These are phyloP conservation scores for Crotalus helleri DNA, from an alignment of 2,113 vertebrate genomes.

Conservation along the genomic window DNA sequence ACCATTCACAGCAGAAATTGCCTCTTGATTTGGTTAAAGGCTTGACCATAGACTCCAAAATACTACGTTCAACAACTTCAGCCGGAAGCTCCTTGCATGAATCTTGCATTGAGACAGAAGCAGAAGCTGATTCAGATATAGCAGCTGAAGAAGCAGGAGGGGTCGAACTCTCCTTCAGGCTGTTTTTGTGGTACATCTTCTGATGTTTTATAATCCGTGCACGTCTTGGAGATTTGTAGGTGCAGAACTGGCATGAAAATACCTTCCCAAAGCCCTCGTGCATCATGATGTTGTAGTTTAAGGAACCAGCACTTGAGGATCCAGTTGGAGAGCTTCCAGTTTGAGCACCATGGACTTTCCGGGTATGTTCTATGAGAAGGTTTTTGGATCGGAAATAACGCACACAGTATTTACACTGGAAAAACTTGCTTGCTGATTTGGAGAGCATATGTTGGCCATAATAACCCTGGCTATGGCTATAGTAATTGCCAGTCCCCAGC, in stretches of 20 bases:
- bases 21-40: conserved; percentile 81
- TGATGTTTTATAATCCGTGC: conserved; percentile 92
- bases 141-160: conserved; percentile 64
- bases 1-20: conserved; percentile 96
- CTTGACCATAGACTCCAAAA: conserved; percentile 87
- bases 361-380: conserved; percentile 91
- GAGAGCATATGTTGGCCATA: conserved; percentile 80
- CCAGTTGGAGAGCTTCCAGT: conserved; percentile 68
- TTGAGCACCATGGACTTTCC: conserved; percentile 88
- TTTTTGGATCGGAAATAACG: conserved; percentile 98
- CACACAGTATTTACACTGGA: conserved; percentile 97
- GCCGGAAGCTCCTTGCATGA: conserved; percentile 77
- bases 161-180: conserved; percentile 71
- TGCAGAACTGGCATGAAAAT: conserved; percentile 93
- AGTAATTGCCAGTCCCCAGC: conserved; percentile 74
- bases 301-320: conserved; percentile 63
- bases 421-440: conserved; percentile 84
- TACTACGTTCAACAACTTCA: conserved; percentile 80
- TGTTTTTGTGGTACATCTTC: conserved; percentile 90
- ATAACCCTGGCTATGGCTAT: conserved; percentile 78
- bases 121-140: conserved; percentile 68
- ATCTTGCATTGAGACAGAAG: conserved; percentile 73
- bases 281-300: conserved; percentile 86
- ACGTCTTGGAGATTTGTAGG: conserved; percentile 91
- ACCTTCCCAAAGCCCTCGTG: conserved; percentile 87